Base-by-base conservation (phyloP, 2,888 invertebrate genomes). In the Dryobotodes eremita region DNA sequence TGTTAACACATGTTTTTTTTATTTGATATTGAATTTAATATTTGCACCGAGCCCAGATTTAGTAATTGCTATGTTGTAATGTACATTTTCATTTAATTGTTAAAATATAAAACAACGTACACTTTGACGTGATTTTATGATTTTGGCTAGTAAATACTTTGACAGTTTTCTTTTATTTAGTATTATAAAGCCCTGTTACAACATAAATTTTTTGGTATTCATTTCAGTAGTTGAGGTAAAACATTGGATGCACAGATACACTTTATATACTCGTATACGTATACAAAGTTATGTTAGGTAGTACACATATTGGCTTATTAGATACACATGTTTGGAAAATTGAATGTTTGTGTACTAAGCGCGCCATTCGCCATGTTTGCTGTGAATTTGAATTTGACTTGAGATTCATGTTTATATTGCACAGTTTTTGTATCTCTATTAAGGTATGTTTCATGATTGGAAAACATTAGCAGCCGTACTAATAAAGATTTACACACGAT, bases 341-440 rank as follows among this genome's bases (percentile, higher is more conserved):
- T 50, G 7, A 59, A 80, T 80, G 69, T 69, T 80, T 80, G 80
- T 69, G 42, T 80, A 31, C 8, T 8, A 8, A 77, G 42, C 23
- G 48, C n/a, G 46, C 26, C 23, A 26, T 50, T 66, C 46, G 80
- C 26, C 8, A 26, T 77, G 50, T 79, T 79, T 79, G 79, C 53
- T 2, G 13, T 15, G 48, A 48, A 62, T 76, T 77, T 46, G 42
- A 62, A 77, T 76, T 78, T n/a, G 20, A 46, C 11, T 46, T 55
- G 62, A 64, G 15, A n/a, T 36, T 78, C 50, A 13, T 59, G 59
- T 78, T 64, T 55, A 7, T 36, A n/a, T 53, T 36, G 23, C 42
- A 42, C 6, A 46, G 62, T 31, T n/a, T 76, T 31, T 77, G 10
- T 75, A 20, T 11, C 8, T 50, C 8, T 46, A 6, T 76, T n/a